A percentile compares a stretch with the other conserved stretches of the same genome.
phyloP scores from a whole-genome alignment of 2,888 invertebrate genomes.

The Cephus nigrinus region DNA sequence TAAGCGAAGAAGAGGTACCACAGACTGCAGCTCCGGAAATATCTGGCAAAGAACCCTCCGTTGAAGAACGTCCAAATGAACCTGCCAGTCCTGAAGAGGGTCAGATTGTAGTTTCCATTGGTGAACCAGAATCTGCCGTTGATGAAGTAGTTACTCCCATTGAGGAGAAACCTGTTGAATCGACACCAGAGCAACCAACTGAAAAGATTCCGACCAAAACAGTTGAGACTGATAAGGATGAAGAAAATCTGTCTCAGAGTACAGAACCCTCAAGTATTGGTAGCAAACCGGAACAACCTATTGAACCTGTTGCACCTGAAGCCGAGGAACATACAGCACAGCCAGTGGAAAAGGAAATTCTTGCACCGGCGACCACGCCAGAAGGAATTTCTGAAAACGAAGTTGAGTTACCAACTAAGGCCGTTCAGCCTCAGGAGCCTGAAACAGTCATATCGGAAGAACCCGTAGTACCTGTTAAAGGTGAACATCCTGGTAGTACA shows the following conservation, averaged over 20 bases:
- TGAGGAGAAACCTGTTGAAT: constrained; percentile 19
- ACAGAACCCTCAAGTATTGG: neutral
- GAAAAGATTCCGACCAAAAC: neutral
- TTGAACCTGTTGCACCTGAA: constrained; percentile 24
- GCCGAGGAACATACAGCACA: constrained; percentile 16
- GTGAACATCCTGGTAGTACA: too few species aligned
- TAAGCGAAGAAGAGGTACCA: constrained; percentile 18
- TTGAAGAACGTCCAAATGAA: constrained; percentile 1
- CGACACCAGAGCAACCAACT: constrained; percentile 2
- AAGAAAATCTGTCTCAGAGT: constrained; percentile 4
- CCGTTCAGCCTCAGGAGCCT: too few species aligned
- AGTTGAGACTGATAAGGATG: neutral
- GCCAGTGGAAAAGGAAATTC: constrained; percentile 24
- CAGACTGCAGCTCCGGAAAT: constrained; percentile 16
- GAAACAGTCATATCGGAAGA: too few species aligned
- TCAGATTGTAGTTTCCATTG: neutral
- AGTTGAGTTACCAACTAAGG: too few species aligned
- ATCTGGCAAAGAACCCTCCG: constrained; percentile 5
- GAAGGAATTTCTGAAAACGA: neutral
- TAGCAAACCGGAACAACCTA: constrained; percentile 2
- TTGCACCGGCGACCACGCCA: constrained; percentile 1
- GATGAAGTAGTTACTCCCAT: constrained; percentile 14
- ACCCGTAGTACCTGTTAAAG: too few species aligned
- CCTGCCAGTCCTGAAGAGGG: constrained; percentile 4
- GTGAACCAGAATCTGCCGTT: neutral